Percentiles rank a stretch among this genome's conserved stretches.
These are phyloP conservation scores for Zaprionus capensis DNA, from an alignment of 1,140 invertebrate genomes.

Conservation along the genomic window DNA sequence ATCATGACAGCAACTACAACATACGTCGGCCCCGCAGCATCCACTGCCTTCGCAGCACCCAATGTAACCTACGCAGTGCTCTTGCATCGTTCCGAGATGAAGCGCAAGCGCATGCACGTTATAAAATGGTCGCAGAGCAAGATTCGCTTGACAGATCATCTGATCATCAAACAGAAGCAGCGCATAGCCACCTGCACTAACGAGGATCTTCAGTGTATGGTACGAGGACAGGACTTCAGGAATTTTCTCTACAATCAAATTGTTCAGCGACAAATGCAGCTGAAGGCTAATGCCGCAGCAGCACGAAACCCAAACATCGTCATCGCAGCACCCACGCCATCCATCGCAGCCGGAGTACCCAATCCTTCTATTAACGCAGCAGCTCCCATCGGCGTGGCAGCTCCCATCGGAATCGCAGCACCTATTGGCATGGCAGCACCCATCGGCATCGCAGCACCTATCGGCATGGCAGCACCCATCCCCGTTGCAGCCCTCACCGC, in stretches of 20 bases:
- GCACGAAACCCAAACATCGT: no score
- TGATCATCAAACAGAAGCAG: constrained; percentile 55
- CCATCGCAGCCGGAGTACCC: no score
- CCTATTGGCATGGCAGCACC: no score
- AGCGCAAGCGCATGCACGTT: constrained; percentile 46
- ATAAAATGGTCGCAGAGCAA: constrained; percentile 54
- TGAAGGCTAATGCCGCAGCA: background rate
- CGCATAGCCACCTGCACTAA: constrained; percentile 35
- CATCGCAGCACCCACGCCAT: no score
- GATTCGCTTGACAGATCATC: constrained; percentile 51
- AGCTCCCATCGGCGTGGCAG: no score
- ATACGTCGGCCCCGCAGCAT: background rate
- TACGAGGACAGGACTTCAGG: constrained; percentile 56
- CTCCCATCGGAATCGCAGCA: no score
- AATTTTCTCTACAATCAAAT: constrained; percentile 2
- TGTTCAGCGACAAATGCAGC: constrained; percentile 25
- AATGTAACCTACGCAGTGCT: constrained; percentile 62
- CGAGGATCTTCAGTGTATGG: constrained; percentile 58
- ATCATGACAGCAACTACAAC: constrained; percentile 54
- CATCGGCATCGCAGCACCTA: no score
- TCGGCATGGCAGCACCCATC: no score
- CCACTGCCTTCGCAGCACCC: background rate
- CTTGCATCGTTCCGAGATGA: constrained; percentile 56
- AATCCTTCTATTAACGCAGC: no score
- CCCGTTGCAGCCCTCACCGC: no score